Percentiles rank a stretch among this genome's conserved stretches.
phyloP scores from a whole-genome alignment of 2,113 vertebrate genomes.

The Chaetodon auriga region DNA sequence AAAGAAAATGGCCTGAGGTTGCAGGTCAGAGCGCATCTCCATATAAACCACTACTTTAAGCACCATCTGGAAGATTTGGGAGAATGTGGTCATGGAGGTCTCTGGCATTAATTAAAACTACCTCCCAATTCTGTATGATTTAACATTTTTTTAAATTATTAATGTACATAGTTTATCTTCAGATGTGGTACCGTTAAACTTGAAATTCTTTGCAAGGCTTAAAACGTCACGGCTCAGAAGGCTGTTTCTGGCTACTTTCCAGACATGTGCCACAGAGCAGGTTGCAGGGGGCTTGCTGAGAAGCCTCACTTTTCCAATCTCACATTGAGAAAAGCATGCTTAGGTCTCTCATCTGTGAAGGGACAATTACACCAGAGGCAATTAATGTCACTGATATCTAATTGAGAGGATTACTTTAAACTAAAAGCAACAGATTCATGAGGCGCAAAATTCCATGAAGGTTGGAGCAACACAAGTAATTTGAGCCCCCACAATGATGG shows the following conservation, averaged over 20 bases:
- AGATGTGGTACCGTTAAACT: slow-evolving; percentile 46
- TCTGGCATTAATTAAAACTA: slow-evolving; percentile 39
- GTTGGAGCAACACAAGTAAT: slow-evolving; percentile 16
- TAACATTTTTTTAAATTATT: slow-evolving; percentile 34
- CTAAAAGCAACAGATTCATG: slow-evolving; percentile 68
- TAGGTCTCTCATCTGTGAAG: slow-evolving; percentile 76
- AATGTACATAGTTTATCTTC: slow-evolving; percentile 36
- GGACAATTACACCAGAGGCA: slow-evolving; percentile 79
- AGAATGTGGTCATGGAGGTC: neutral
- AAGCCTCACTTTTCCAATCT: slow-evolving; percentile 57
- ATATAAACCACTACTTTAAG: neutral
- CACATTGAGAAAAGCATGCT: slow-evolving; percentile 50
- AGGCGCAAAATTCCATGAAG: slow-evolving; percentile 50
- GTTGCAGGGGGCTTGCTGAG: slow-evolving; percentile 30
- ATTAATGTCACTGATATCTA: slow-evolving; percentile 82
- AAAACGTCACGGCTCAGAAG: slow-evolving; percentile 63
- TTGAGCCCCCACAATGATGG: slow-evolving; percentile 17
- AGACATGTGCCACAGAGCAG: slow-evolving; percentile 52
- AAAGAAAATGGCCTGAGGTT: slow-evolving; percentile 15
- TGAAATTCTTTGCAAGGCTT: slow-evolving; percentile 48
- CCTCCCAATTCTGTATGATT: slow-evolving; percentile 12
- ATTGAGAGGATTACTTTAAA: slow-evolving; percentile 81
- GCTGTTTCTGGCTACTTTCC: slow-evolving; percentile 65
- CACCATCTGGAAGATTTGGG: slow-evolving; percentile 25
- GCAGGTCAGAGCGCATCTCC: slow-evolving; percentile 12